Evolutionary conservation across 2,888 invertebrate species (phyloP), one percentile per base, ranked within the genome.

Genomic region (Calliscelio sp.): DNA sequence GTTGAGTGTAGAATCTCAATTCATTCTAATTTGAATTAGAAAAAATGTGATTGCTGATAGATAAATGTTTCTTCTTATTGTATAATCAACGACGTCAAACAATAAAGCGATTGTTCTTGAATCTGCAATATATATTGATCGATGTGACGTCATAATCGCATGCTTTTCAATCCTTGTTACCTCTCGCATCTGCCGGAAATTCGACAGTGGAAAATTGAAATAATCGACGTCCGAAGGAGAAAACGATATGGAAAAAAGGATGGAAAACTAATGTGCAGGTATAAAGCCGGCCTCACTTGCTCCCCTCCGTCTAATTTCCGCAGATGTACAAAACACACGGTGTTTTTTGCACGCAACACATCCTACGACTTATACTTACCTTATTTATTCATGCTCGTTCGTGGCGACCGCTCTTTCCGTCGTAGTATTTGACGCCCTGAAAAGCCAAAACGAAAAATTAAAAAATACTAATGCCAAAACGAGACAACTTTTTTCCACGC

Each of bases 301-400:
- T 35, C 49, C 66, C 73, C 73, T 59, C 32, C 7, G 59, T 66
- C 66, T 18, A 46, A 74, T 74, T 81, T 81, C 73, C 80, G 18
- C 66, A 81, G 73, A 81, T 74, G 66, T 74, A 59, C 20, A 65
- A 81, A 71, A 71, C 35, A 63, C 70, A 73, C 66, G 66, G 55
- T 71, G 68, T 80, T 65, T 61, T 81, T 74, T 81, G 81, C 81
- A 81, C 81, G 81, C 81, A 68, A 73, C 35, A 55, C 53, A 70
- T 65, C 73, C 80, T 28, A 51, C 70, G 44, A 66, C 49, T 66
- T 70, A 75, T 49, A 66, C 53, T 66, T 65, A 68, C 18, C 75
- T 75, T 70, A 81, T 81, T 81, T 81, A 81, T 81, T 81, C 75
- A 63, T 81, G 41, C 70, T 55, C 65, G 57, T 65, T 73, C 49